Conservation (phyloP, 2,888 invertebrate species). For the Entomobrya multifasciata region DNA sequence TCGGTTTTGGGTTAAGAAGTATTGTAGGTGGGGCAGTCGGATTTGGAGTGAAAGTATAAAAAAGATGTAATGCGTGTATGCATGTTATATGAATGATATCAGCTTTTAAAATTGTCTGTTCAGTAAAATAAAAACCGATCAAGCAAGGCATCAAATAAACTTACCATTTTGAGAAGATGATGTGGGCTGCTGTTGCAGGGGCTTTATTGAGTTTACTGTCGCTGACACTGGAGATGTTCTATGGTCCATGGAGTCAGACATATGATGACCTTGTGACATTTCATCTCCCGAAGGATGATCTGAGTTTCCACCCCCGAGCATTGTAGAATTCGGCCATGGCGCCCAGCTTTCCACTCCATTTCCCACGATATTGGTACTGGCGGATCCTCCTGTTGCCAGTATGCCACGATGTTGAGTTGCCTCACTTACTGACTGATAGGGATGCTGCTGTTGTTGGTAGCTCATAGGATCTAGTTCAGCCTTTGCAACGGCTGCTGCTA, state of each 20-base stretch:
- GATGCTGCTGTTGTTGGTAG: slow-evolving; percentile 72
- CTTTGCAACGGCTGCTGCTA: slow-evolving; percentile 76
- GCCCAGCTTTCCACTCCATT: slow-evolving; percentile 57
- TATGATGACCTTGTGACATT: slow-evolving; percentile 64
- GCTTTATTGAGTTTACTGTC: background rate
- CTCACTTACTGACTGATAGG: slow-evolving; percentile 33
- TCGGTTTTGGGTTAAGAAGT: slow-evolving; percentile 4
- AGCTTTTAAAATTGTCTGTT: background rate
- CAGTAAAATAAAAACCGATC: no score
- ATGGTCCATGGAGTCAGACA: slow-evolving; percentile 49
- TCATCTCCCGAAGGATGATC: slow-evolving; percentile 58
- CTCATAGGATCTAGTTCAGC: slow-evolving; percentile 75
- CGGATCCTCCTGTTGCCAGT: background rate
- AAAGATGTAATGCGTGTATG: background rate
- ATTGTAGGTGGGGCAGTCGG: no score
- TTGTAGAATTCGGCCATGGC: slow-evolving; percentile 55
- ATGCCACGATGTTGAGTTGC: slow-evolving; percentile 42
- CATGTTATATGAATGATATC: background rate
- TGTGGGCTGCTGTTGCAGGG: slow-evolving; percentile 72
- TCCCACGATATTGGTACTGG: slow-evolving; percentile 29
- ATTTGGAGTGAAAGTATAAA: background rate
- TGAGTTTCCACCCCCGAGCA: slow-evolving; percentile 43
- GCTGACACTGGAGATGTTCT: slow-evolving; percentile 36
- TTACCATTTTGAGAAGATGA: slow-evolving; percentile 77
- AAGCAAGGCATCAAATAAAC: background rate